Conservation (phyloP, 1,140 invertebrate species). For the Megathymus violae region DNA sequence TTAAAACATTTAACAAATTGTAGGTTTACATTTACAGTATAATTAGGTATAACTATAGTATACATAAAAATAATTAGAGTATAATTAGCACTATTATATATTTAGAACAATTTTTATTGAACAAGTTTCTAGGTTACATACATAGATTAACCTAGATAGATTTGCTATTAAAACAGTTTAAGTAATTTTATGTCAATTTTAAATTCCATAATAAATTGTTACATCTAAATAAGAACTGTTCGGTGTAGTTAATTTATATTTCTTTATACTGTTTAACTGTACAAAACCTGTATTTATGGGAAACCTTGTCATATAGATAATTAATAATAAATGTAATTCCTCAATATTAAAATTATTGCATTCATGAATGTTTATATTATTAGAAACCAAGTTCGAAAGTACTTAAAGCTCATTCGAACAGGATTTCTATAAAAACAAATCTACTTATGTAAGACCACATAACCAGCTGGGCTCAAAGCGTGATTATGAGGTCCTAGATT, state of each 20-base stretch:
- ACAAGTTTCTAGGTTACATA: slow-evolving; percentile 66
- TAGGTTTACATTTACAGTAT: slow-evolving; percentile 45
- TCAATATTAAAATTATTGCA: slow-evolving; percentile 61
- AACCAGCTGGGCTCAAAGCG: slow-evolving; percentile 72
- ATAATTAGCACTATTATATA: slow-evolving; percentile 64
- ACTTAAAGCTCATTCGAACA: slow-evolving; percentile 18
- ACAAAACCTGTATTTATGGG: slow-evolving; percentile 56
- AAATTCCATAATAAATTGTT: slow-evolving; percentile 52
- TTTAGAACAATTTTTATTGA: slow-evolving; percentile 80
- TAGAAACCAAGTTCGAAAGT: slow-evolving; percentile 35
- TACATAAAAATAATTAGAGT: slow-evolving; percentile 47
- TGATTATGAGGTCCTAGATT: slow-evolving; percentile 57
- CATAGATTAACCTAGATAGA: slow-evolving; percentile 60
- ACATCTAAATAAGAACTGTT: slow-evolving; percentile 43
- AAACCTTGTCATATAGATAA: slow-evolving; percentile 45
- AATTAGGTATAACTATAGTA: slow-evolving; percentile 46
- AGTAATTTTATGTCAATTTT: slow-evolving; percentile 49
- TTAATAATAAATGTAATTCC: slow-evolving; percentile 36
- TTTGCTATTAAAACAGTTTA: slow-evolving; percentile 56
- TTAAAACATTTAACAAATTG: slow-evolving; percentile 62
- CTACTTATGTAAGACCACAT: slow-evolving; percentile 51
- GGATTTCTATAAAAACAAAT: slow-evolving; percentile 30
- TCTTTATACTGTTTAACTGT: slow-evolving; percentile 48
- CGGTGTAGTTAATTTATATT: slow-evolving; percentile 36
- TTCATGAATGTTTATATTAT: slow-evolving; percentile 44